These are phyloP conservation scores for Limnephilus marmoratus DNA, from an alignment of 2,888 invertebrate species.

Conservation along the genomic window DNA sequence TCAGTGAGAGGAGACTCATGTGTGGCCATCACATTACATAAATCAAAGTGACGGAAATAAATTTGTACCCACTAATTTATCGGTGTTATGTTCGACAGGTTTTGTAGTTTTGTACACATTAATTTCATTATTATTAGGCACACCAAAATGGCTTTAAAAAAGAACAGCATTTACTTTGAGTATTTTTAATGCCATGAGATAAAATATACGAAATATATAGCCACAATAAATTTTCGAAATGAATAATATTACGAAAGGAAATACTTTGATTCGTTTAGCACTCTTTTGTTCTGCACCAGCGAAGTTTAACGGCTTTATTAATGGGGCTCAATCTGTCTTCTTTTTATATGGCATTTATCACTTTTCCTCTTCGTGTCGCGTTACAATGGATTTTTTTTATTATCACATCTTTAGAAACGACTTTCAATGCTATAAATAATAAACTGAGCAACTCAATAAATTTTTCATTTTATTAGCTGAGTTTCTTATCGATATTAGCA, in stretches of 20 bases:
- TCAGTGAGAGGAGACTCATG: not conserved
- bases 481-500: not conserved
- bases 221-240: not conserved
- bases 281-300: conserved; percentile 20
- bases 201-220: not conserved
- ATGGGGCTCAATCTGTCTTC: not conserved
- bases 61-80: not conserved
- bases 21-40: not conserved
- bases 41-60: not conserved
- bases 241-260: not conserved
- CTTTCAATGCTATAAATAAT: not conserved
- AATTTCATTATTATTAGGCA: not conserved
- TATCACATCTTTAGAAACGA: not conserved
- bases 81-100: no score
- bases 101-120: no score
- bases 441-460: not conserved
- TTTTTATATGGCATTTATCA: conserved; percentile 2
- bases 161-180: not conserved
- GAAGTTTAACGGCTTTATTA: not conserved
- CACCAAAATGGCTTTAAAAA: not conserved
- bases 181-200: not conserved
- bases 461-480: not conserved
- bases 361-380: not conserved
- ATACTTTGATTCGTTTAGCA: conserved; percentile 8
- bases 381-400: not conserved